Evolutionary conservation across 2,113 vertebrate species (phyloP).

Genomic region (Morone chrysops): DNA sequence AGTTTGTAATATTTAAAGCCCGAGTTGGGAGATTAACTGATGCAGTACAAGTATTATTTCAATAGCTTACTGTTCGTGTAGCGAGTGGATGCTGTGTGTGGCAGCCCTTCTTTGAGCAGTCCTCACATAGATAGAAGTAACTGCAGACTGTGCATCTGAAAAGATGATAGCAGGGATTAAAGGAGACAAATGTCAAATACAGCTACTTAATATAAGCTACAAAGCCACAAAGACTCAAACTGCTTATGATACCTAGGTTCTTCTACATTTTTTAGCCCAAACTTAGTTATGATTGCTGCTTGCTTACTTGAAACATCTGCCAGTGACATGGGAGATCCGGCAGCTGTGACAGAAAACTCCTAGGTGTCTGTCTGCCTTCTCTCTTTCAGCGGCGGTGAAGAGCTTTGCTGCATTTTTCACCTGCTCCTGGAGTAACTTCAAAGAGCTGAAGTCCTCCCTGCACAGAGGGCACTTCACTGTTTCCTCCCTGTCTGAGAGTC

Average conservation of each 20-base stretch:
- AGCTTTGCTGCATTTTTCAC: constrained; percentile 80
- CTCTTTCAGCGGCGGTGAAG: constrained; percentile 75
- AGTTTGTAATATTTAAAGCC: not conserved
- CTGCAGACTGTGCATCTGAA: constrained; percentile 79
- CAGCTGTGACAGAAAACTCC: constrained; percentile 82
- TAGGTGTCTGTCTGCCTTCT: constrained; percentile 80
- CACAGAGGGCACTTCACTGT: constrained; percentile 83
- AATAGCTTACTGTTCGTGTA: constrained; percentile 74
- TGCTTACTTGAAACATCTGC: constrained; percentile 82
- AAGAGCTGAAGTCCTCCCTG: constrained; percentile 75
- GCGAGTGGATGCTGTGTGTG: constrained; percentile 76
- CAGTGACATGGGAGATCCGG: constrained; percentile 73
- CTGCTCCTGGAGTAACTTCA: constrained; percentile 78
- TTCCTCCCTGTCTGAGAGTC: constrained; percentile 25
- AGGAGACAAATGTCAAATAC: not conserved
- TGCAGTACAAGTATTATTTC: not conserved
- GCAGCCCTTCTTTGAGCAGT: constrained; percentile 68
- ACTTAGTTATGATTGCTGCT: too few relatives aligned
- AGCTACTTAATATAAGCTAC: not conserved
- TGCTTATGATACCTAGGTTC: not conserved
- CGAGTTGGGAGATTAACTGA: not conserved
- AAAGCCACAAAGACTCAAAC: not conserved
- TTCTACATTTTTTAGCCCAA: not conserved
- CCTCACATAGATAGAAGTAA: constrained; percentile 82
- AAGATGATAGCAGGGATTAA: not conserved